Evolutionary conservation across 2,888 invertebrate species (phyloP).

Genomic region (Gasteruption jaculator): DNA sequence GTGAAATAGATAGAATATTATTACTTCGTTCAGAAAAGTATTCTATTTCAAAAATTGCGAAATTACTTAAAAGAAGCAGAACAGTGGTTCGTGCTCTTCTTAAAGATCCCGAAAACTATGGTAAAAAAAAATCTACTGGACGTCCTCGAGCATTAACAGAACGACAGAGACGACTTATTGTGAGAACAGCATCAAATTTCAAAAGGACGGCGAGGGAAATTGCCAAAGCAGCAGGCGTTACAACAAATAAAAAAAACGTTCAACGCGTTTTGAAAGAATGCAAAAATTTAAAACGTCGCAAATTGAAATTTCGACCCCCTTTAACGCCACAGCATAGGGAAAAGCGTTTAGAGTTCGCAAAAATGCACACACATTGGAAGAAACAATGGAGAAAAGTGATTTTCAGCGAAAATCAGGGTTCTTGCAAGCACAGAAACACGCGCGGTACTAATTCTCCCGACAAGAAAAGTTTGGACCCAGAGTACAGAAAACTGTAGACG

Average conservation of each 20-base stretch:
- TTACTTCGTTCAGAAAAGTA: too few species aligned
- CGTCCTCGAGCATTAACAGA: background rate
- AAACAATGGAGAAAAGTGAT: slow-evolving; percentile 2
- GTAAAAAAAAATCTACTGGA: slow-evolving; percentile 3
- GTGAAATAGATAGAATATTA: too few species aligned
- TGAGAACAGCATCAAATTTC: slow-evolving; percentile 9
- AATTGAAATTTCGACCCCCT: slow-evolving; percentile 2
- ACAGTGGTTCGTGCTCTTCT: slow-evolving; percentile 8
- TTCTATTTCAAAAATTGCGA: too few species aligned
- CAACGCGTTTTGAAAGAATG: slow-evolving; percentile 3
- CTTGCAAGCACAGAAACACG: too few species aligned
- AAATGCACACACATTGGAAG: slow-evolving; percentile 4
- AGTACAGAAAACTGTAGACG: too few species aligned
- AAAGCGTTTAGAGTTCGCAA: slow-evolving; percentile 3
- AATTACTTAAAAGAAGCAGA: background rate
- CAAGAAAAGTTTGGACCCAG: too few species aligned
- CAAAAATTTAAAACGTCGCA: background rate
- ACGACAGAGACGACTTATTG: background rate
- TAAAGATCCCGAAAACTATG: slow-evolving; percentile 4
- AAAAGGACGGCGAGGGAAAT: slow-evolving; percentile 2
- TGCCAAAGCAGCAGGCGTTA: slow-evolving; percentile 1
- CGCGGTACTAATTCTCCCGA: too few species aligned
- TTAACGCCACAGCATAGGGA: background rate
- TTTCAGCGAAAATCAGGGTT: slow-evolving; percentile 8
- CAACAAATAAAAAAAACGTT: slow-evolving; percentile 7